Evolutionary conservation across 1,140 invertebrate species (phyloP), one percentile per base, ranked within the genome.

Genomic region (Drosophila ercepeae): DNA sequence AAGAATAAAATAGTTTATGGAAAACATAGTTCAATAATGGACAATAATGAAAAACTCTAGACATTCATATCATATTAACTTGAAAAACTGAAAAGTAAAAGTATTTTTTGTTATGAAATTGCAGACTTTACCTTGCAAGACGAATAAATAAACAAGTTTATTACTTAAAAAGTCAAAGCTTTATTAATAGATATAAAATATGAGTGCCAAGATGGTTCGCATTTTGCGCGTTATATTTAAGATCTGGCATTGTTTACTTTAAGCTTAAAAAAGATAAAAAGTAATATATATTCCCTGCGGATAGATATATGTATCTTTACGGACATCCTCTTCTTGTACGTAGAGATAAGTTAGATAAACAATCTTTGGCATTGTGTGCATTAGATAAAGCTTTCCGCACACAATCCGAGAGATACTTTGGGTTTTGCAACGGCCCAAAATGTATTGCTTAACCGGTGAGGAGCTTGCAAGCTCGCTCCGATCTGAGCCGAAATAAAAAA

Each of bases 391-490:
- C 70, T 75, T 54, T 53, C 18, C 21, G 16, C 67, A 67, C 59
- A 76, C 39, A 42, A 51, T 51, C 45, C 59, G 19, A 67, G 44
- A 55, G 50, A 75, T 57, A 71, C 73, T 57, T 63, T 51, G n/a
- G 25, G 46, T 71, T 73, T 78, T 75, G 79, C 71, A 75, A 84
- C 54, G 52, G 59, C 39, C 44, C 23, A 18, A 54, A 52, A 60
- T 42, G 46, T 45, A 75, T 75, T 72, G 64, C 59, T 50, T 23
- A 72, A 51, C 29, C 21, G 8, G 9, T 13, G 29, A 3, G 25
- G 29, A 78, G 78, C 78, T 83, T 83, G 54, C 39, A 78, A 78
- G 78, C 78, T 83, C 79, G 39, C 59, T 70, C 63, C 42, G 69
- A 73, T 63, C 68, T 46, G 49, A 60, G 27, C 44, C 27, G 13